phyloP scores from a whole-genome alignment of 2,797 vertebrate species.

The Acanthopagrus latus region DNA sequence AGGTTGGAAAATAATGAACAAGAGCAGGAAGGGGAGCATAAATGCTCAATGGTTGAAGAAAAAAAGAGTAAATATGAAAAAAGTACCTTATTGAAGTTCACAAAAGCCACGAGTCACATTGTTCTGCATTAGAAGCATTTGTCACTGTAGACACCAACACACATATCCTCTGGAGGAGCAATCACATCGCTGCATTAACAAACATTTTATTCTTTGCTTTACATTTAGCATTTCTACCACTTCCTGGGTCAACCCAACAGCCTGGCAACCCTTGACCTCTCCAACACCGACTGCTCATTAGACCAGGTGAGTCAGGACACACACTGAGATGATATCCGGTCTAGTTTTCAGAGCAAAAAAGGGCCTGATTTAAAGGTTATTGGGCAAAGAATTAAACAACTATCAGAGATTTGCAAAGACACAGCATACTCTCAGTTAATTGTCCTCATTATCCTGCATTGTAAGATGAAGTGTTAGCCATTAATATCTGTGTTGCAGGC shows the following conservation, averaged over 20 bases:
- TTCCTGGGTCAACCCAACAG: slow-evolving; percentile 95
- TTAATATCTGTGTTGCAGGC: slow-evolving; percentile 44
- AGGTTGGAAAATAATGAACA: not conserved
- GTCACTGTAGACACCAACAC: not conserved
- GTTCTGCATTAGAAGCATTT: not conserved
- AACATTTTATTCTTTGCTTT: not conserved
- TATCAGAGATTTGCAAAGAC: not conserved
- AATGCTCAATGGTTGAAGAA: not conserved
- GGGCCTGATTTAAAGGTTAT: not conserved
- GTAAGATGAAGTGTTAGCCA: slow-evolving; percentile 19
- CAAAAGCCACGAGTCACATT: not conserved
- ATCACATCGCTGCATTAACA: not conserved
- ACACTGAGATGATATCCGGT: not conserved
- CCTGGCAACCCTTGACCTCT: slow-evolving; percentile 93
- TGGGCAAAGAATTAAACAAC: not conserved
- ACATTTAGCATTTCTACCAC: slow-evolving; percentile 90
- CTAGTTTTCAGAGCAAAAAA: not conserved
- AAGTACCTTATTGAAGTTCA: not conserved
- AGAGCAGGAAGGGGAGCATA: not conserved
- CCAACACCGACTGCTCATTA: slow-evolving; percentile 95
- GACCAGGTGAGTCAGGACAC: slow-evolving; percentile 89
- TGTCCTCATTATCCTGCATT: slow-evolving; percentile 2
- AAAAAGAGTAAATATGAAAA: not conserved
- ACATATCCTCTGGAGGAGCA: not conserved
- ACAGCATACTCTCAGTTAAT: not conserved